These are phyloP conservation scores for Scaptomyza montana DNA, from an alignment of 1,140 invertebrate species.

Conservation along the genomic window DNA sequence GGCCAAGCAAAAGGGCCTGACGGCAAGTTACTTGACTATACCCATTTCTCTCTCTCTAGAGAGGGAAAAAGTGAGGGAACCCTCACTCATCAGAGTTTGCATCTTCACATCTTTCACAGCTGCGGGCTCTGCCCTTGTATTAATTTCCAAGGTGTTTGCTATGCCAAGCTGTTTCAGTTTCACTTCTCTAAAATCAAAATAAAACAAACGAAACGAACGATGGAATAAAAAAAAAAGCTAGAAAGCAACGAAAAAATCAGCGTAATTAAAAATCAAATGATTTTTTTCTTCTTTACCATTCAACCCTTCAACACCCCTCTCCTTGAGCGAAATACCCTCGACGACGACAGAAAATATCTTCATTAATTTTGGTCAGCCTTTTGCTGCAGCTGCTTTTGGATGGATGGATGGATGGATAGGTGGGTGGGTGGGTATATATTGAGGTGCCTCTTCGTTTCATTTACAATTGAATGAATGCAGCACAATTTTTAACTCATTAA, in stretches of 20 bases:
- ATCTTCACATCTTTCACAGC: slow-evolving; percentile 36
- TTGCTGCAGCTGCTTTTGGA: slow-evolving; percentile 50
- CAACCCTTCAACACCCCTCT: slow-evolving; percentile 4
- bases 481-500: slow-evolving; percentile 83
- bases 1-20: slow-evolving; percentile 41
- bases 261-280: slow-evolving; percentile 84
- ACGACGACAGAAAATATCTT: slow-evolving; percentile 77
- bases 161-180: slow-evolving; percentile 75
- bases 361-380: slow-evolving; percentile 79
- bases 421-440: not conserved
- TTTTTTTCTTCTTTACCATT: slow-evolving; percentile 53
- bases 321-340: slow-evolving; percentile 10
- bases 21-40: slow-evolving; percentile 36
- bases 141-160: slow-evolving; percentile 81
- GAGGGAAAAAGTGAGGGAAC: slow-evolving; percentile 3
- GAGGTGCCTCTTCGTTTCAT: slow-evolving; percentile 18
- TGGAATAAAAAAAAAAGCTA: not conserved
- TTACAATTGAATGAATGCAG: slow-evolving; percentile 75
- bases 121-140: slow-evolving; percentile 53
- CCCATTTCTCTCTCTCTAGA: no score
- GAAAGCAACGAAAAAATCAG: slow-evolving; percentile 59
- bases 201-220: slow-evolving; percentile 1
- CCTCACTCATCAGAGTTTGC: slow-evolving; percentile 14
- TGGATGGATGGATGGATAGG: not conserved
- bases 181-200: slow-evolving; percentile 59